A percentile compares a stretch with the other conserved stretches of the same genome.
Evolutionary conservation across 1,140 invertebrate genomes (phyloP).

Genomic region (Cyrtorhinus lividipennis): DNA sequence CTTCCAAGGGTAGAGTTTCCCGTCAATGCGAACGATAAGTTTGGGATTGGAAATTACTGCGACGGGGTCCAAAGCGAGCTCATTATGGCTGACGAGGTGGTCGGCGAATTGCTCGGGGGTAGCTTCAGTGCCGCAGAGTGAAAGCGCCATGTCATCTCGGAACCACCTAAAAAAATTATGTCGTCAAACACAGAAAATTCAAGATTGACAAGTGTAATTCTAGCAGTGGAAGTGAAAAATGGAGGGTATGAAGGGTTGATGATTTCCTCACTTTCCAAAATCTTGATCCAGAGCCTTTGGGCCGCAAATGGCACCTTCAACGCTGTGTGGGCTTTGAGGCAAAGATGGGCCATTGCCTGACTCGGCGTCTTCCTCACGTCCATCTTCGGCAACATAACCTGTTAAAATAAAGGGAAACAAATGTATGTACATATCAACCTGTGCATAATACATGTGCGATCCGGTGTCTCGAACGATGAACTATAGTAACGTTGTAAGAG

Average conservation of each 20-base stretch:
- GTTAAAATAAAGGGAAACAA: neutral
- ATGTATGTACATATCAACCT: too few relatives aligned
- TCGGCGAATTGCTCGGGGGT: slow-evolving; percentile 56
- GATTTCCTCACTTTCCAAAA: slow-evolving; percentile 44
- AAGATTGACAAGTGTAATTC: neutral
- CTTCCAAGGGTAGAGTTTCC: slow-evolving; percentile 78
- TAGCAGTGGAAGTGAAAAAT: neutral
- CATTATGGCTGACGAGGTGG: slow-evolving; percentile 62
- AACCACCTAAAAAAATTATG: slow-evolving; percentile 29
- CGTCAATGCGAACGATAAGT: slow-evolving; percentile 72
- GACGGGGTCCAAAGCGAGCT: slow-evolving; percentile 64
- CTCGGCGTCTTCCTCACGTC: slow-evolving; percentile 65
- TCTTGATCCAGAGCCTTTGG: slow-evolving; percentile 49
- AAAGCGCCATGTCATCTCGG: slow-evolving; percentile 48
- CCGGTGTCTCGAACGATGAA: too few relatives aligned
- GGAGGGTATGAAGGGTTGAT: too few relatives aligned
- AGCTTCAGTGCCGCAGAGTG: slow-evolving; percentile 51
- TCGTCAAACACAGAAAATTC: slow-evolving; percentile 1
- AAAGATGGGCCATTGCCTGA: slow-evolving; percentile 88
- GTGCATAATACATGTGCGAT: too few relatives aligned
- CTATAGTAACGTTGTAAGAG: too few relatives aligned
- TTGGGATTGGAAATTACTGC: slow-evolving; percentile 64
- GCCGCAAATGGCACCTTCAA: slow-evolving; percentile 54
- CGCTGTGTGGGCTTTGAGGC: slow-evolving; percentile 81
- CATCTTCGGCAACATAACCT: slow-evolving; percentile 24